phyloP scores from a whole-genome alignment of 2,797 vertebrate genomes.

The Morus bassanus region DNA sequence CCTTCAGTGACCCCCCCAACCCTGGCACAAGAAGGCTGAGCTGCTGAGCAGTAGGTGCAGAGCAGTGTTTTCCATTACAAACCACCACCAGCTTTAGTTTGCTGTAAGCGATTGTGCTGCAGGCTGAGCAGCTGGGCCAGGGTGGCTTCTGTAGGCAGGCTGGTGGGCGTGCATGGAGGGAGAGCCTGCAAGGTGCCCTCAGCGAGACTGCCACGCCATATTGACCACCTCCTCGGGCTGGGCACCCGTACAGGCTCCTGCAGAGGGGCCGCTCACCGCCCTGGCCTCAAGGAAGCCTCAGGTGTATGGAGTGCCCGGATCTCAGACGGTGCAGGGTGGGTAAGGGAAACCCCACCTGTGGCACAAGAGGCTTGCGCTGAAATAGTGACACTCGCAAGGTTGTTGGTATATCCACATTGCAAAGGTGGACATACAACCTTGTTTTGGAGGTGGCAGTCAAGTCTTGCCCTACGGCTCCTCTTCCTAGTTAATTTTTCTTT shows the following conservation, averaged over 20 bases:
- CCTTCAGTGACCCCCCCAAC: neutral
- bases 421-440: rapidly evolving
- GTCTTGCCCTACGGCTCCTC: neutral
- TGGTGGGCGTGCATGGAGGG: neutral
- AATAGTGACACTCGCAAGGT: rapidly evolving
- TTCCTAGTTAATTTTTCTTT: neutral
- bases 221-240: too few species aligned
- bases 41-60: rapidly evolving
- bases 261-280: neutral
- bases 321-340: neutral
- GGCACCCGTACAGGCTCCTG: neutral
- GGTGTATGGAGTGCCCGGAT: rapidly evolving
- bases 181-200: neutral
- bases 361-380: neutral
- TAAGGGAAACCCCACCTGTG: neutral
- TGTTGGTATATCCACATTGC: rapidly evolving
- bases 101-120: neutral
- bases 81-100: neutral
- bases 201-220: rapidly evolving
- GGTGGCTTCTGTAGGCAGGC: neutral
- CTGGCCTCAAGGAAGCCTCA: neutral
- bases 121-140: neutral
- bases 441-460: neutral
- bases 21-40: rapidly evolving
- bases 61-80: neutral